Base-by-base conservation (phyloP, 2,797 vertebrate species). In the Mareca strepera region DNA sequence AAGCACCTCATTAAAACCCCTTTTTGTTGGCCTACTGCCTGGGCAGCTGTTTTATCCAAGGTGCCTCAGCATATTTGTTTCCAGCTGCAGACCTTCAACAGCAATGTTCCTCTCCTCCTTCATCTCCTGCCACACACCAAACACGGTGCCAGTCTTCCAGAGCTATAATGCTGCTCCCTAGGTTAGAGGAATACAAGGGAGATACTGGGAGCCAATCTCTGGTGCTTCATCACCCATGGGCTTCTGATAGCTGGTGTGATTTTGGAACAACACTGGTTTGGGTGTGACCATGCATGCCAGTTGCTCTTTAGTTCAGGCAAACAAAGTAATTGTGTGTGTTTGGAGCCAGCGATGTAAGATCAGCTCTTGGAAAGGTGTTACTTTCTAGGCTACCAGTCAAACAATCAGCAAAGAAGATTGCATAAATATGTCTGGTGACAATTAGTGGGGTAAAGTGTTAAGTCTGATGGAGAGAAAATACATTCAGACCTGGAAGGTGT, bases 1-100 rank as follows among this genome's bases (percentile, higher is more conserved):
- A 84, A 82, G 78, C 26, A 93, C 20, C 50, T 90, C 66, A 94
- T 88, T 93, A 86, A 86, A 92, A 88, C 58, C 82, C 77, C 13
- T 20, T 31, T 35, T 56, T 92, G 79, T 68, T 86, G 82, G 75
- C 68, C 58, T 68, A 5, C 22, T 82, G 64, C 76, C 82, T 5
- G 2, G 62, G 55, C 28, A 92, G 68, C 17, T 41, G 53, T 53
- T 46, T 75, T 92, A 33, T n/a, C 62, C 73, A 89, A 80, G 72
- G 58, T 84, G 70, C 58, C 62, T 86, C 73, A 82, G 72, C 76
- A 31, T 63, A 39, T 76, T 60, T 83, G 2, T 87, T 92, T 91
- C 67, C 86, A 69, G 41, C 14, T 95, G 78, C 79, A 91, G 78
- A 56, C 35, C 37, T 86, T 85, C 85, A 69, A 26, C 52, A 84